These are phyloP conservation scores for Molorchus minor DNA, from an alignment of 2,888 invertebrate genomes.

Conservation along the genomic window DNA sequence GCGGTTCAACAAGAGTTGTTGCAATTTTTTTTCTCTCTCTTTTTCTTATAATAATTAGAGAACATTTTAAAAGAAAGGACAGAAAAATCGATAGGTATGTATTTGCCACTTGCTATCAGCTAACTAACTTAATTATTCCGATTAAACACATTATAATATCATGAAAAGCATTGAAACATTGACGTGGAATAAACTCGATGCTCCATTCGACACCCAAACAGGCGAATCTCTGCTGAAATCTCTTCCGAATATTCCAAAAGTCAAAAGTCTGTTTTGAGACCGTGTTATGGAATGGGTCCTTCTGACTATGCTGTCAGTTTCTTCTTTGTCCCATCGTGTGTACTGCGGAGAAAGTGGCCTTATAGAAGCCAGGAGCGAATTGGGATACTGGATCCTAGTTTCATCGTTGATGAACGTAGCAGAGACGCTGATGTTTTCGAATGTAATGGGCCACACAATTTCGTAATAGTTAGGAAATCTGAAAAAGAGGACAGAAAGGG, in stretches of 20 bases:
- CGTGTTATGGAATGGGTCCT: conserved; percentile 54
- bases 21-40: too few species aligned
- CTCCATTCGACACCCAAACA: background rate
- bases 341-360: conserved; percentile 62
- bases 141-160: too few species aligned
- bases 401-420: conserved; percentile 62
- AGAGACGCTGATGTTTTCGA: conserved; percentile 63
- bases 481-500: conserved; percentile 47
- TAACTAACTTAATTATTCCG: too few species aligned
- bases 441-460: conserved; percentile 61
- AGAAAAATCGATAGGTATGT: too few species aligned
- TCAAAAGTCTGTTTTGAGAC: conserved; percentile 63
- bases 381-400: conserved; percentile 63
- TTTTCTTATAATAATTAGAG: too few species aligned
- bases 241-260: conserved; percentile 67
- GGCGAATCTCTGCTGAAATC: conserved; percentile 61
- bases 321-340: conserved; percentile 41
- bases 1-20: too few species aligned
- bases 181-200: too few species aligned
- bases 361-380: conserved; percentile 64
- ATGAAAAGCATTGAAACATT: background rate
- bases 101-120: too few species aligned
- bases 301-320: conserved; percentile 27
- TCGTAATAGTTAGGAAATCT: conserved; percentile 63
- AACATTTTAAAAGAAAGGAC: too few species aligned